Evolutionary conservation across 2,113 vertebrate species (phyloP).

Genomic region (Narcine bancroftii): DNA sequence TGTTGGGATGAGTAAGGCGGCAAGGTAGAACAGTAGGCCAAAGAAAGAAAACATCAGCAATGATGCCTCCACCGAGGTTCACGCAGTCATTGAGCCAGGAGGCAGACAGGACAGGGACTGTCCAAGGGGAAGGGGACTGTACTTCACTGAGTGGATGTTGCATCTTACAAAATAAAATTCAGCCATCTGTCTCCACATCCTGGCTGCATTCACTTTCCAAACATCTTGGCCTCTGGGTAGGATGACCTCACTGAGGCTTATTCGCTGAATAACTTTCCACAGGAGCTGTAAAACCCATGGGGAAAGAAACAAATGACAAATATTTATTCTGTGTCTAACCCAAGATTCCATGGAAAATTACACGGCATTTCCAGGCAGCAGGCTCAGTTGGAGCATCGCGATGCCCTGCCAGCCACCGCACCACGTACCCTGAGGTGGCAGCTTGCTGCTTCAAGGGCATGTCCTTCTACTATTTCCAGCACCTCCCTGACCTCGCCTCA

Average conservation of each 20-base stretch:
- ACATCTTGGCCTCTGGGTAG: not conserved
- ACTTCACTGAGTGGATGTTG: not conserved
- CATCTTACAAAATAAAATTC: not conserved
- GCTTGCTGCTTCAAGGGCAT: not conserved
- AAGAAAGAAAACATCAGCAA: too few species aligned
- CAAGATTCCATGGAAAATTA: constrained; percentile 11
- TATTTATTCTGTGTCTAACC: constrained; percentile 30
- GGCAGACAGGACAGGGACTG: not conserved
- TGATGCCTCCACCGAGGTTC: too few species aligned
- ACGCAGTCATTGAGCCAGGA: too few species aligned
- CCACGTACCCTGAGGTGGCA: not conserved
- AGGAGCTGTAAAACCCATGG: not conserved
- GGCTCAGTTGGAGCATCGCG: not conserved
- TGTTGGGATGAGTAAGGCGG: too few species aligned
- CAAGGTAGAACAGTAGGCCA: too few species aligned
- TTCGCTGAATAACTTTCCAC: constrained; percentile 6
- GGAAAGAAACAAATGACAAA: constrained; percentile 29
- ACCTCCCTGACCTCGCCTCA: not conserved
- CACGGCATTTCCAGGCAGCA: not conserved
- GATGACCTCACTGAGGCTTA: constrained; percentile 24
- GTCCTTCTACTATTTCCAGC: not conserved
- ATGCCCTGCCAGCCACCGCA: not conserved
- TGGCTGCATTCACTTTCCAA: not conserved
- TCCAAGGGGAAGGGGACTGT: not conserved
- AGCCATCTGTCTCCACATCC: not conserved